Conservation (phyloP, 2,797 vertebrate species). For the Peromyscus melanophrys region DNA sequence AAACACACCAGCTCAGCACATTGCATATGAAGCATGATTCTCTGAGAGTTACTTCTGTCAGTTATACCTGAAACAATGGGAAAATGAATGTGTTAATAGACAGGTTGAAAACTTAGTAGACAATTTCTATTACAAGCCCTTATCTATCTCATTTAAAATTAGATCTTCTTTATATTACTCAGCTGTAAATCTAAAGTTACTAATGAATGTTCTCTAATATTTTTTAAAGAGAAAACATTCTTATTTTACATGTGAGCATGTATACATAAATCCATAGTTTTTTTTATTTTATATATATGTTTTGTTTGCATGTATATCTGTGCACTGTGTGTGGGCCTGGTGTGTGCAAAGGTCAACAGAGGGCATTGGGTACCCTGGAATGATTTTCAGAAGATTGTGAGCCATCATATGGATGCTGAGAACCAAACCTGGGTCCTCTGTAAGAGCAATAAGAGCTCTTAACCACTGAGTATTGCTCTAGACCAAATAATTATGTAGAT, state of each 20-base stretch:
- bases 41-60: constrained; percentile 27
- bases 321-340: neutral
- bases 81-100: constrained; percentile 11
- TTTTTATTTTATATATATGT: neutral
- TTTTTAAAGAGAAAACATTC: constrained; percentile 33
- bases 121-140: neutral
- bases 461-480: neutral
- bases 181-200: constrained; percentile 19
- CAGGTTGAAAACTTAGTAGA: constrained; percentile 34
- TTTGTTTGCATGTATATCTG: neutral
- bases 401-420: neutral
- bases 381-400: neutral
- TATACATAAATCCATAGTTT: constrained; percentile 8
- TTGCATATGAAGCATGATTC: constrained; percentile 46
- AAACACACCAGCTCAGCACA: constrained; percentile 59
- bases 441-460: neutral
- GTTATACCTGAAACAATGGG: constrained; percentile 47
- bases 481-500: neutral
- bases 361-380: neutral
- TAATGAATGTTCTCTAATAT: neutral
- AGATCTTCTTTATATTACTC: constrained; percentile 4
- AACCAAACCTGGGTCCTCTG: neutral
- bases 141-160: constrained; percentile 47
- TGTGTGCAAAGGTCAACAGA: neutral
- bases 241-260: neutral